Conservation (phyloP, 2,797 vertebrate species). For the Falco peregrinus region DNA sequence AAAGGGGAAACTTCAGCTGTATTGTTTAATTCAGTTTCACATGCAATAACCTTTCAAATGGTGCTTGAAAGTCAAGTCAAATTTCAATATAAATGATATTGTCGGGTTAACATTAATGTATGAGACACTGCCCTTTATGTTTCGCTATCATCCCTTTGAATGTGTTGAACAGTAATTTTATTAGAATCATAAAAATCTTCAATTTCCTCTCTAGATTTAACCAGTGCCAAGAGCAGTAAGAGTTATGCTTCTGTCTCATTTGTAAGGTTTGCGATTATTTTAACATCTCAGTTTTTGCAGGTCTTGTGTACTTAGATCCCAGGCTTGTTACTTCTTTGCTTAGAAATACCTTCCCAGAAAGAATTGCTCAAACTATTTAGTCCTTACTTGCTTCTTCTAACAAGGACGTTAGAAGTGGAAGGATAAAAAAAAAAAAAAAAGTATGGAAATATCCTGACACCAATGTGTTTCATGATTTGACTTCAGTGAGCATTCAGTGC, state of each 20-base stretch:
- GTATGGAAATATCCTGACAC: background rate
- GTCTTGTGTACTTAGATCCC: background rate
- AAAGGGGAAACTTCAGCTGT: background rate
- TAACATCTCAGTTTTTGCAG: slow-evolving; percentile 8
- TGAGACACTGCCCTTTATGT: slow-evolving; percentile 63
- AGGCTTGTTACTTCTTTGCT: background rate
- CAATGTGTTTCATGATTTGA: background rate
- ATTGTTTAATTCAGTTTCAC: slow-evolving; percentile 48
- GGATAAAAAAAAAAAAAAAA: background rate
- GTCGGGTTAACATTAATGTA: slow-evolving; percentile 27
- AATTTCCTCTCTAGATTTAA: slow-evolving; percentile 63
- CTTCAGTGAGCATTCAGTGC: slow-evolving; percentile 7
- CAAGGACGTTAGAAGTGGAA: background rate
- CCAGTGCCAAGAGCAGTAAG: slow-evolving; percentile 28
- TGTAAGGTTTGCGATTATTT: slow-evolving; percentile 11
- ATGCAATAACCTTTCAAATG: slow-evolving; percentile 64
- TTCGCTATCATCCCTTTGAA: slow-evolving; percentile 14
- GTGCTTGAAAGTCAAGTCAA: slow-evolving; percentile 65
- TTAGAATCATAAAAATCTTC: slow-evolving; percentile 68
- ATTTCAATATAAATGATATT: slow-evolving; percentile 60
- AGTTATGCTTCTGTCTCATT: slow-evolving; percentile 12
- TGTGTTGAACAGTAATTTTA: slow-evolving; percentile 46
- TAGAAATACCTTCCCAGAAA: background rate
- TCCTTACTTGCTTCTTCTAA: background rate
- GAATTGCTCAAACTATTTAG: background rate